phyloP scores from a whole-genome alignment of 1,140 invertebrate genomes.

The Bombus confusus region DNA sequence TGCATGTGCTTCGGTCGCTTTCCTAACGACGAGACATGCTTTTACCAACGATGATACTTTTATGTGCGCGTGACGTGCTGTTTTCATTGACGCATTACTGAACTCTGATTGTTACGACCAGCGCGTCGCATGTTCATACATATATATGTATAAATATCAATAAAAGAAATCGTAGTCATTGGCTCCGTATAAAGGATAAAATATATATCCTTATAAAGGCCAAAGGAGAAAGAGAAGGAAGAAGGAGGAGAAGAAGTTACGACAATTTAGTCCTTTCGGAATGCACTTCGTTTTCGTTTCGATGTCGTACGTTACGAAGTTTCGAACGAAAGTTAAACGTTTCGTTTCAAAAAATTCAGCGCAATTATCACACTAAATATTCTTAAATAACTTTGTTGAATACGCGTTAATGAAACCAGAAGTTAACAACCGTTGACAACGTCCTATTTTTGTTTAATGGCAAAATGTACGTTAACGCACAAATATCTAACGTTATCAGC shows the following conservation, averaged over 20 bases:
- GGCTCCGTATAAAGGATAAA: too few species aligned
- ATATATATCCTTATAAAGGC: too few species aligned
- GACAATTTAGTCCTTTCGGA: neutral
- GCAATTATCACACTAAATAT: neutral
- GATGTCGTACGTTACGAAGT: constrained; percentile 4
- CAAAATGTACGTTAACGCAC: neutral
- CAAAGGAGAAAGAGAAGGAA: neutral
- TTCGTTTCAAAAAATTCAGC: neutral
- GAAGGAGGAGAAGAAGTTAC: neutral
- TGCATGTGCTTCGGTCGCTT: constrained; percentile 54
- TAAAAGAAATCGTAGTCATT: neutral
- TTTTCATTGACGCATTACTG: constrained; percentile 55
- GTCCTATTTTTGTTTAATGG: neutral
- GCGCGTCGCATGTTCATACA: fast-evolving
- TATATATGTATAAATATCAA: neutral
- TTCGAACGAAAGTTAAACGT: constrained; percentile 14
- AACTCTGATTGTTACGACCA: neutral
- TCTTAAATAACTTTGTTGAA: neutral
- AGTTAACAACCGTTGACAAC: too few species aligned
- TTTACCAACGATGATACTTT: constrained; percentile 51
- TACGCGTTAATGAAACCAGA: neutral
- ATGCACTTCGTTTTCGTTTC: constrained; percentile 35
- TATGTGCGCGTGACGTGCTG: constrained; percentile 51
- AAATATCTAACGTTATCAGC: neutral
- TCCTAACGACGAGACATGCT: constrained; percentile 63